Base-by-base conservation (phyloP, 2,797 vertebrate genomes). In the Erpetoichthys calabaricus region DNA sequence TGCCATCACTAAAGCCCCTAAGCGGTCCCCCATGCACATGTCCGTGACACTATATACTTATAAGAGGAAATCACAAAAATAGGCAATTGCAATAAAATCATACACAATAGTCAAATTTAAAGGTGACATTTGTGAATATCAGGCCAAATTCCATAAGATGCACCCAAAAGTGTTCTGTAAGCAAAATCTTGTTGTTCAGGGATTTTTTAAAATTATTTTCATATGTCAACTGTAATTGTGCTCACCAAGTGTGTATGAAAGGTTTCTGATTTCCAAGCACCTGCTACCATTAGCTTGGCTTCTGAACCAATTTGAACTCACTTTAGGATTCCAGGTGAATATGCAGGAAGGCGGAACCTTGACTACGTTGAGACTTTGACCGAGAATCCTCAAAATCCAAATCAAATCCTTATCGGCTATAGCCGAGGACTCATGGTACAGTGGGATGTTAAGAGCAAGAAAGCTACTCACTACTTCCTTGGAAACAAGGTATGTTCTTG, bases 291-390 rank as follows among this genome's bases (percentile, higher is more conserved):
- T 25, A 25, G 25, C 25, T 25, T 25, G 25, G 25, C 25, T 25
- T 25, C 25, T 25, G 25, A 25, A 25, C 25, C 25, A 25, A 25
- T 25, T 25, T 25, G 25, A 25, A 25, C 25, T 25, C 25, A 25
- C 25, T 25, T 25, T 63, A 97, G 94, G 51, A 72, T 94, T 57
- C 89, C 91, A 0, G 89, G 97, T n/a, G 89, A 94, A 60, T 91
- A 91, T 60, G 78, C 82, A 4, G 88, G 75, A 49, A 87, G 91
- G 50, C 74, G 93, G 57, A 91, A 84, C 7, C 86, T 97, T 58
- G 94, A 97, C 62, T 83, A 92, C 57, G 91, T 98, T 7, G 95
- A 99, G 74, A 84, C 88, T 2, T 75, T 99, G 57, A 86, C 70
- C 60, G 95, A 99, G 51, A 91, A 94, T 68, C 92, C 91, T 0